A percentile compares a stretch with the other conserved stretches of the same genome.
phyloP scores from a whole-genome alignment of 53 echinoderm and acorn worm genomes.

The Temnopleurus reevesii region DNA sequence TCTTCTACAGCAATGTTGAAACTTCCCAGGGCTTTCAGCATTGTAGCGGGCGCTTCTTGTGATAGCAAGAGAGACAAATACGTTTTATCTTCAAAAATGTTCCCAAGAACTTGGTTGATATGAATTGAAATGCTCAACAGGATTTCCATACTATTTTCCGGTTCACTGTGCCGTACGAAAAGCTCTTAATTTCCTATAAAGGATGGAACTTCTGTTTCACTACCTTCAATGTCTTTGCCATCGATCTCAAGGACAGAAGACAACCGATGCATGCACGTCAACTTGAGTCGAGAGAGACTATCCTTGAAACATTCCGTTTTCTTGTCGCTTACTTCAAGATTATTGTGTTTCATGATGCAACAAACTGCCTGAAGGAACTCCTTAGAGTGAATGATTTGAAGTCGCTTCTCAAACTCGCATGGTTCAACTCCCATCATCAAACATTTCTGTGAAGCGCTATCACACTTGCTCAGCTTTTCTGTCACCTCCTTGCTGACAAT shows the following conservation, averaged over 20 bases:
- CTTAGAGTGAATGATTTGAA: background rate
- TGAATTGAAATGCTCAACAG: background rate
- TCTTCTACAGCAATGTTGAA: background rate
- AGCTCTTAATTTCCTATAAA: background rate
- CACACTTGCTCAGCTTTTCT: background rate
- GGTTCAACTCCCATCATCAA: background rate
- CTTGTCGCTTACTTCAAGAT: background rate
- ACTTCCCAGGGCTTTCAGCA: background rate
- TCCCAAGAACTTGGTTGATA: slow-evolving; percentile 1
- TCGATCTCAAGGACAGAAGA: background rate
- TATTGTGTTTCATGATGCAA: background rate
- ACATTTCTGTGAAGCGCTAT: background rate
- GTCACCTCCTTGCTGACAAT: background rate
- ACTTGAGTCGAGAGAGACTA: background rate
- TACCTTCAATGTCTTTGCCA: slow-evolving; percentile 7
- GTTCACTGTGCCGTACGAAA: slow-evolving; percentile 9
- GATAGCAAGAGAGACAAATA: background rate
- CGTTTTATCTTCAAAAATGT: background rate
- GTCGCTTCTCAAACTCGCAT: slow-evolving; percentile 4
- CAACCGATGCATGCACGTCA: slow-evolving; percentile 15
- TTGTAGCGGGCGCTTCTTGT: background rate
- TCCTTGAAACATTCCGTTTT: background rate
- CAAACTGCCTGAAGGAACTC: background rate
- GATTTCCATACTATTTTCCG: background rate
- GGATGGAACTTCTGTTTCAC: slow-evolving; percentile 22